These are phyloP conservation scores for Nomada ferruginata DNA, from an alignment of 2,888 invertebrate species.

Conservation along the genomic window DNA sequence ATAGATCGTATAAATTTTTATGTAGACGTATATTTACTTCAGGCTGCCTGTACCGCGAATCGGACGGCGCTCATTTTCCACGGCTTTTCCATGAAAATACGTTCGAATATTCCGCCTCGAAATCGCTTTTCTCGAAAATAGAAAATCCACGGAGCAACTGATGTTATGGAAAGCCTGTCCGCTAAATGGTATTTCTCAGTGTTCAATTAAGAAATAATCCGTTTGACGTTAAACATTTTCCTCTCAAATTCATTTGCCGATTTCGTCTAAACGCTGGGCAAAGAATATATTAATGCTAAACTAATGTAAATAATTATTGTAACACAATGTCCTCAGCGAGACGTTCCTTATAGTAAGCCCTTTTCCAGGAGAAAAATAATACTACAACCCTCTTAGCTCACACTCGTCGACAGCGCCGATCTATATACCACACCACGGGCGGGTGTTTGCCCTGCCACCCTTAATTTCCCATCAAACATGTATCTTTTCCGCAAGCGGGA, in stretches of 20 bases:
- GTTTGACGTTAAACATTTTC: not conserved
- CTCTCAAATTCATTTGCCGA: too few relatives aligned
- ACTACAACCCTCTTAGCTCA: conserved; percentile 22
- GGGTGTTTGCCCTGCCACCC: conserved; percentile 68
- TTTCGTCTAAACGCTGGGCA: too few relatives aligned
- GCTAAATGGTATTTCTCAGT: conserved; percentile 2
- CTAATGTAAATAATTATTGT: not conserved
- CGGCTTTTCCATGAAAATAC: conserved; percentile 61
- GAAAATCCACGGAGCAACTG: conserved; percentile 20
- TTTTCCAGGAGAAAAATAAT: conserved; percentile 3
- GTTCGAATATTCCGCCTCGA: not conserved
- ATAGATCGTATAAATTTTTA: conserved; percentile 60
- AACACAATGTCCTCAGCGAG: not conserved
- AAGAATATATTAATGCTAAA: too few relatives aligned
- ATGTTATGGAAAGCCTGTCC: not conserved
- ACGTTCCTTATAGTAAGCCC: not conserved
- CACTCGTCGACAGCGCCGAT: conserved; percentile 32
- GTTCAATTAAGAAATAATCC: not conserved
- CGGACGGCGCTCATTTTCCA: conserved; percentile 50
- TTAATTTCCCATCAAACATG: conserved; percentile 74
- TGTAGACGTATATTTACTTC: conserved; percentile 53
- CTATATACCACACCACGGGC: conserved; percentile 35
- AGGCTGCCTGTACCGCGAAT: conserved; percentile 54
- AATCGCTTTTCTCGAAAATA: conserved; percentile 19
- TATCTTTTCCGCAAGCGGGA: conserved; percentile 65